A percentile compares a stretch with the other conserved stretches of the same genome.
phyloP scores from a whole-genome alignment of 2,113 vertebrate genomes.

The Muntiacus reevesi region DNA sequence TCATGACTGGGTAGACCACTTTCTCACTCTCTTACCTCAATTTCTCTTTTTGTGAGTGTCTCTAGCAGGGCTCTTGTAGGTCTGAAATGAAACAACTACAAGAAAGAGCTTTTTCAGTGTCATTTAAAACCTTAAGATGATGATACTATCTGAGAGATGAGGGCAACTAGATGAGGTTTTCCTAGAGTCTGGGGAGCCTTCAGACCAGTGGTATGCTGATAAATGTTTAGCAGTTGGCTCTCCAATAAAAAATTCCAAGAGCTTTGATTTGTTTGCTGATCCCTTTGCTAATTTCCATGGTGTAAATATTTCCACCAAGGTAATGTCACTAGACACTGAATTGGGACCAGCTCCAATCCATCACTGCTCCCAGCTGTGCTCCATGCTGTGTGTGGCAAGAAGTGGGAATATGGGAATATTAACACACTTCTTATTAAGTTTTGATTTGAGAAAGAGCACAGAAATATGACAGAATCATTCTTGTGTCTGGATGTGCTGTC shows the following conservation, averaged over 20 bases:
- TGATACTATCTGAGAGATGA: background rate
- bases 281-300: slow-evolving; percentile 1
- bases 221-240: background rate
- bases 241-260: background rate
- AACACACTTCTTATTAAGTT: background rate
- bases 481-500: background rate
- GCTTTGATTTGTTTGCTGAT: background rate
- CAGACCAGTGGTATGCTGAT: background rate
- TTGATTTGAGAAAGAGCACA: background rate
- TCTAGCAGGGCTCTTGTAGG: background rate
- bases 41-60: background rate
- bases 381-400: background rate
- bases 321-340: background rate
- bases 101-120: background rate
- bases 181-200: background rate
- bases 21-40: background rate
- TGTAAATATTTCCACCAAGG: background rate
- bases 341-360: background rate
- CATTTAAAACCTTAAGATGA: background rate
- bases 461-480: background rate
- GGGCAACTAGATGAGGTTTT: background rate
- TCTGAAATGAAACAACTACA: background rate
- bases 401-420: background rate
- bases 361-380: background rate
- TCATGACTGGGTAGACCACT: background rate